Conservation (phyloP, 2,113 vertebrate genomes). For the Percina caprodes region DNA sequence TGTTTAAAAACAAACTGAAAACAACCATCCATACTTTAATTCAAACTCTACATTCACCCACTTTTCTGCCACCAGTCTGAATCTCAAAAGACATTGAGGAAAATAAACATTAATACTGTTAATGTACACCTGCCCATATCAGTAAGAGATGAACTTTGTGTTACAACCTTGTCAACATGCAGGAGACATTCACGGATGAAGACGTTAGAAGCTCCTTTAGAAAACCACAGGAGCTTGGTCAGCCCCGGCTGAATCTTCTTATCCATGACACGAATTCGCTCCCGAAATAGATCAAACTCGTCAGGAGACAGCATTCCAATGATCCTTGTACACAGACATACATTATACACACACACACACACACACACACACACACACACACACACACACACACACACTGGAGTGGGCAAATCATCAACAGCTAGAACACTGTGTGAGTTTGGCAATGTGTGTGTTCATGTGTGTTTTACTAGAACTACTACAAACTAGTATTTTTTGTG, state of each 20-base stretch:
- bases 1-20: not conserved
- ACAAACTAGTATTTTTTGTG: no score
- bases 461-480: no score
- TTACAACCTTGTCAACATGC: slow-evolving; percentile 87
- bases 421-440: not conserved
- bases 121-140: not conserved
- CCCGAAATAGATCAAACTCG: slow-evolving; percentile 86
- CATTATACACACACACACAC: not conserved
- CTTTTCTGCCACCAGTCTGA: not conserved
- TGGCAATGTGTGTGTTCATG: not conserved
- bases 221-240: slow-evolving; percentile 87
- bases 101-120: not conserved
- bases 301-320: slow-evolving; percentile 83
- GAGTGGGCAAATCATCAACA: not conserved
- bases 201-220: slow-evolving; percentile 80
- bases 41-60: not conserved
- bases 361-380: not conserved
- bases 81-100: not conserved
- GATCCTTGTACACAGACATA: slow-evolving; percentile 79
- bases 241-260: slow-evolving; percentile 89
- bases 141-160: not conserved
- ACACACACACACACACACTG: not conserved
- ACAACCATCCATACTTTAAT: not conserved
- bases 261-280: slow-evolving; percentile 85
- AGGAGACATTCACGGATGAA: slow-evolving; percentile 88